Percentiles rank a stretch among this genome's conserved stretches.
Evolutionary conservation across 2,797 vertebrate genomes (phyloP).

Genomic region (Margarornis squamiger): DNA sequence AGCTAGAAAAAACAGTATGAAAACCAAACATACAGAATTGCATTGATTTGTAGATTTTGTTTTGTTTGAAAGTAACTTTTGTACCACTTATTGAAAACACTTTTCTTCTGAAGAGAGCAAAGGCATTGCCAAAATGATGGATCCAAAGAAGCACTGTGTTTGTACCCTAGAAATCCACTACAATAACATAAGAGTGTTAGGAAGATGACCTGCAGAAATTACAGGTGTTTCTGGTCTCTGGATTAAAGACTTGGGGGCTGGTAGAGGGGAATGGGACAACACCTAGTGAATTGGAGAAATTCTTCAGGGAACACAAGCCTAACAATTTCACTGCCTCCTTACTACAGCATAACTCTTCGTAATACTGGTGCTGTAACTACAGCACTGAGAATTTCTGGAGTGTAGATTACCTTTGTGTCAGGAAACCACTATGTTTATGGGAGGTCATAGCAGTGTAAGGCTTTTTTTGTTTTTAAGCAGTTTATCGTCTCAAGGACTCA

Average conservation of each 20-base stretch:
- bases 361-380: background rate
- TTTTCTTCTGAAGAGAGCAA: conserved; percentile 8
- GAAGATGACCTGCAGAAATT: background rate
- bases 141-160: conserved; percentile 15
- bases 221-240: background rate
- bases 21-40: background rate
- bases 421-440: conserved; percentile 35
- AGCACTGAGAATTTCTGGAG: background rate
- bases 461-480: conserved; percentile 38
- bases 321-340: conserved; percentile 13
- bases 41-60: background rate
- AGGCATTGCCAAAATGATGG: conserved; percentile 10
- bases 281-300: background rate
- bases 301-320: conserved; percentile 28
- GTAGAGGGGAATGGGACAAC: background rate
- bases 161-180: background rate
- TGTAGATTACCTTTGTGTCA: background rate
- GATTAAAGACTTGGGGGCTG: background rate
- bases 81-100: background rate
- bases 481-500: conserved; percentile 44
- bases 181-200: background rate
- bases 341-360: background rate
- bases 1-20: background rate
- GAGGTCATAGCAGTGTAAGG: background rate
- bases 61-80: conserved; percentile 11